Percentiles rank a stretch among this genome's conserved stretches.
These are phyloP conservation scores for Furcula furcula DNA, from an alignment of 2,888 invertebrate genomes.

Conservation along the genomic window DNA sequence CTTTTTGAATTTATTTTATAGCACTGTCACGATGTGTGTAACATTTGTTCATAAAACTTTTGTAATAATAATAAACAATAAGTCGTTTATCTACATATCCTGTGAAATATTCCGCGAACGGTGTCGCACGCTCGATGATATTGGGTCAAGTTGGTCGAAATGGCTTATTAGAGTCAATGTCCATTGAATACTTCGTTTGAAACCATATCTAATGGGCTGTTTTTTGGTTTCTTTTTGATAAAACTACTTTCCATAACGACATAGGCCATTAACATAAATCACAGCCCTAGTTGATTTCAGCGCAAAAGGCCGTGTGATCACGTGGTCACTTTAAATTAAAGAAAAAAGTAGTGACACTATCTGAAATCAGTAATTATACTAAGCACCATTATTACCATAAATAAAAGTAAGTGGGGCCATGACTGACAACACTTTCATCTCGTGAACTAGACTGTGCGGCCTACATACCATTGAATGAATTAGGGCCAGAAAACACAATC, in stretches of 20 bases:
- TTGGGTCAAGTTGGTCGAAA: too few relatives aligned
- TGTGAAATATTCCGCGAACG: too few relatives aligned
- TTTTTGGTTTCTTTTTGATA: too few relatives aligned
- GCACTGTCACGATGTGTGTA: slow-evolving; percentile 9
- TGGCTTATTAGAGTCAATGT: too few relatives aligned
- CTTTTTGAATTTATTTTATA: slow-evolving; percentile 11
- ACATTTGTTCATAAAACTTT: background rate
- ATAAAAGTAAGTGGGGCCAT: slow-evolving; percentile 4
- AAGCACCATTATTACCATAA: background rate
- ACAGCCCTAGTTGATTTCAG: too few relatives aligned
- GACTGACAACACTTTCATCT: slow-evolving; percentile 21
- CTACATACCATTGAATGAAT: slow-evolving; percentile 17
- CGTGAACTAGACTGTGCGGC: slow-evolving; percentile 15
- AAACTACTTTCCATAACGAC: too few relatives aligned
- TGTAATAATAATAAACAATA: background rate
- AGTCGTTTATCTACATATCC: too few relatives aligned
- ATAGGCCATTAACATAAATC: too few relatives aligned
- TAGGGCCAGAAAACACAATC: slow-evolving; percentile 20
- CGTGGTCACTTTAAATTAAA: background rate
- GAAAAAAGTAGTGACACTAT: background rate
- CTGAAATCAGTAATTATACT: background rate
- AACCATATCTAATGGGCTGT: too few relatives aligned
- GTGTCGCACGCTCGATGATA: too few relatives aligned
- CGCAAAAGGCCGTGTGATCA: too few relatives aligned
- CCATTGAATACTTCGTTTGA: too few relatives aligned